phyloP scores from a whole-genome alignment of 1,140 invertebrate species.

The Leptonema lineaticorne region DNA sequence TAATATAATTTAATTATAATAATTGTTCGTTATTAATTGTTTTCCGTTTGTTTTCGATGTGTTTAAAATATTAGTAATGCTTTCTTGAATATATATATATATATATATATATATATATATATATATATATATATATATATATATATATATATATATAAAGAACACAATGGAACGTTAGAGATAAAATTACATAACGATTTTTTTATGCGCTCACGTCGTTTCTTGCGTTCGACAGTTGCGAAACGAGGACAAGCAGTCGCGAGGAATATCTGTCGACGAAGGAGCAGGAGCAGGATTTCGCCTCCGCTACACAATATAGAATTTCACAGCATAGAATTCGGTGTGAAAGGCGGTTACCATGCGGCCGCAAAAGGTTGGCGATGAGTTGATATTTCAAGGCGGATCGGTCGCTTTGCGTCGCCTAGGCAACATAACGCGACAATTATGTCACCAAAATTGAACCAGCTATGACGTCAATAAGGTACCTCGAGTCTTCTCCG shows the following conservation, averaged over 20 bases:
- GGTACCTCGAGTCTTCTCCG: too few species aligned
- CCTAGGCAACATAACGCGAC: not conserved
- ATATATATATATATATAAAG: too few species aligned
- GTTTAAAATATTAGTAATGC: too few species aligned
- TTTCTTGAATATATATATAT: too few species aligned
- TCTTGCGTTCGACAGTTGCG: slow-evolving; percentile 22
- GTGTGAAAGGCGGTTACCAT: slow-evolving; percentile 2
- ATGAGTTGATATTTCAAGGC: slow-evolving; percentile 9
- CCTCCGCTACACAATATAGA: too few species aligned
- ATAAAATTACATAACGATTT: slow-evolving; percentile 40
- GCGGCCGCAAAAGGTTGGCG: not conserved
- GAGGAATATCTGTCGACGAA: slow-evolving; percentile 14
- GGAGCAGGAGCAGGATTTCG: slow-evolving; percentile 22
- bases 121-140: too few species aligned
- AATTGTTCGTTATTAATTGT: too few species aligned
- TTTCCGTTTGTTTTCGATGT: too few species aligned
- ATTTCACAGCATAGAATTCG: too few species aligned
- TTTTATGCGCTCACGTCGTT: slow-evolving; percentile 34
- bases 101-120: too few species aligned
- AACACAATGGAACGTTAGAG: too few species aligned
- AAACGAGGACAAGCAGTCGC: slow-evolving; percentile 25
- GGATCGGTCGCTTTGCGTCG: not conserved
- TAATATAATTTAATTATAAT: too few species aligned
- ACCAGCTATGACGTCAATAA: not conserved
- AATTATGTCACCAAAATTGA: not conserved